Evolutionary conservation across 2,888 invertebrate genomes (phyloP), one percentile per base, ranked within the genome.

Genomic region (Frankliniella intonsa): DNA sequence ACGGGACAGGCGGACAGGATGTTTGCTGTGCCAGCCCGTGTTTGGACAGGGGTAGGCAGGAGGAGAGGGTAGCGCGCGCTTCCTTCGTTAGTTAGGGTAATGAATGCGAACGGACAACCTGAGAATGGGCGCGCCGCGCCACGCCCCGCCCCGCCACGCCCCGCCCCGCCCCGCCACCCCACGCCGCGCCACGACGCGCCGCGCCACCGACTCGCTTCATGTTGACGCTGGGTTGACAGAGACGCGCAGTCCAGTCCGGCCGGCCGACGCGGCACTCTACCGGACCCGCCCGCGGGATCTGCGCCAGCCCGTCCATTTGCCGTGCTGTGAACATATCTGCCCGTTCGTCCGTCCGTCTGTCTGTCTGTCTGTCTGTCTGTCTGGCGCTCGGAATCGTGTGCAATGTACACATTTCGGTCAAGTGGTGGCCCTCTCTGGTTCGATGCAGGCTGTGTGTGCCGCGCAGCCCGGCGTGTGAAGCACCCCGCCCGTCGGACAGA

Each of bases 11-110:
- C n/a, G n/a, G 5, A 25, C 22, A 76, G 69, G 69, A 76, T 76
- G 69, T 76, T 76, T 76, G 69, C 69, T 76, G 12, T 3, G 22
- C 22, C 22, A 9, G 22, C 22, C 22, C 25, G 69, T 76, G 69
- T 76, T 76, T 76, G 69, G 22, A 22, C 22, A 22, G 22, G 69
- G 69, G 14, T 2, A 17, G 55, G 14, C 14, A 12, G 55, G 55
- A 38, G 38, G 38, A 38, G 69, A 25, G 69, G n/a, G 19, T 69
- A n/a, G 22, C 69, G 69, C 7, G n/a, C 7, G 69, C 22, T 76
- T 76, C 69, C 69, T 76, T 76, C 69, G 69, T 76, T 76, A 76
- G 69, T 76, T 76, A 76, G 69, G 69, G 69, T 76, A 76, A 76
- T 76, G 69, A 76, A 76, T 76, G 22, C 69, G 25, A 22, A 76